Evolutionary conservation across 2,797 vertebrate genomes (phyloP).

Genomic region (Mormyrus proboscirostris): DNA sequence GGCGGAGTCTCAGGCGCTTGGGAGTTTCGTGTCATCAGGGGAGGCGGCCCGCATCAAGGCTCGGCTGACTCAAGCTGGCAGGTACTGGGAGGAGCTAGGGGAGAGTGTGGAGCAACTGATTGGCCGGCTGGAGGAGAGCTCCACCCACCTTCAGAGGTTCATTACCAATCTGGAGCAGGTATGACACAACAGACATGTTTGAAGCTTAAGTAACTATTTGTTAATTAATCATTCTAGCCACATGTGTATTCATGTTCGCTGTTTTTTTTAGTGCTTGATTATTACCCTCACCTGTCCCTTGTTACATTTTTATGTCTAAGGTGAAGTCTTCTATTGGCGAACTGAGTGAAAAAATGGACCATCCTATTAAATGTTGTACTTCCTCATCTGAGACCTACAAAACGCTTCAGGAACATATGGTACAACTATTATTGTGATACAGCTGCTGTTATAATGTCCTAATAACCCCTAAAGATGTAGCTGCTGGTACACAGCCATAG

Average conservation of each 20-base stretch:
- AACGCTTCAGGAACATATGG: constrained; percentile 79
- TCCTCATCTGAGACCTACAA: constrained; percentile 75
- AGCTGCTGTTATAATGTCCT: neutral
- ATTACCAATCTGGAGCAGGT: constrained; percentile 74
- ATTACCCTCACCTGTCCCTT: neutral
- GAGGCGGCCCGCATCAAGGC: constrained; percentile 85
- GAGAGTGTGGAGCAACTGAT: constrained; percentile 73
- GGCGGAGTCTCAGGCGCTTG: constrained; percentile 70
- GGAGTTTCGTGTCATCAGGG: constrained; percentile 81
- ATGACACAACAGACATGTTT: constrained; percentile 20
- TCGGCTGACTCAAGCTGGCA: constrained; percentile 79
- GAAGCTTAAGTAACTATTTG: neutral
- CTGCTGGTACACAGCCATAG: neutral
- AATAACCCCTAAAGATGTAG: neutral
- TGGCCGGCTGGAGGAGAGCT: constrained; percentile 68
- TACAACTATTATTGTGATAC: constrained; percentile 42
- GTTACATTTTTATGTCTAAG: constrained; percentile 48
- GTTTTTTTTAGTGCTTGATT: neutral
- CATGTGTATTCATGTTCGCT: neutral
- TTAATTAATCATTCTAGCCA: neutral
- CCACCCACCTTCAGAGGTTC: constrained; percentile 76
- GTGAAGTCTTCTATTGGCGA: constrained; percentile 66
- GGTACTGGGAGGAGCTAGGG: constrained; percentile 87
- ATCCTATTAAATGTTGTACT: constrained; percentile 62
- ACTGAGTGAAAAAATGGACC: constrained; percentile 66